Percentiles rank a stretch among this genome's conserved stretches.
Conservation (phyloP, 2,113 vertebrate species). For the Nansenia antarctica region DNA sequence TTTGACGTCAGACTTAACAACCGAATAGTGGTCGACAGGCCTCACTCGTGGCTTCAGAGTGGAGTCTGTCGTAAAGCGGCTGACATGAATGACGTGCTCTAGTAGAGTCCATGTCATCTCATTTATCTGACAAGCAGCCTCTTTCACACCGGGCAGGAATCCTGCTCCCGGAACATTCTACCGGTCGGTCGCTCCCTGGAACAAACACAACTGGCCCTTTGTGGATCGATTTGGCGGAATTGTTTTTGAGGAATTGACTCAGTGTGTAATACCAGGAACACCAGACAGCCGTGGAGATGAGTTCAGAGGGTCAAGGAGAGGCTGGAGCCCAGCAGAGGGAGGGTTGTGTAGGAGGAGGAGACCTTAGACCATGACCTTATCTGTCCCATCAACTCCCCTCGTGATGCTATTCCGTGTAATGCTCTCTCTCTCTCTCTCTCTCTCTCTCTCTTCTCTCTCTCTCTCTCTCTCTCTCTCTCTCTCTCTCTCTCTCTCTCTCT, state of each 20-base stretch:
- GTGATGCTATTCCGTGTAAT: too few relatives aligned
- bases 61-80: neutral
- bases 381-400: too few relatives aligned
- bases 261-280: constrained; percentile 16
- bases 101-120: constrained; percentile 14
- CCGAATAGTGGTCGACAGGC: neutral
- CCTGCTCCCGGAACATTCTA: neutral
- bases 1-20: too few relatives aligned
- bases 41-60: neutral
- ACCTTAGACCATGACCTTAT: too few relatives aligned
- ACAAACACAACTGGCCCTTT: constrained; percentile 27
- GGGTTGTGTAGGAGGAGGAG: too few relatives aligned
- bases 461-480: too few relatives aligned
- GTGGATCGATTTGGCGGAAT: neutral
- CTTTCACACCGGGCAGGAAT: constrained; percentile 4
- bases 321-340: too few relatives aligned
- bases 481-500: too few relatives aligned
- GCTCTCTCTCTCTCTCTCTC: too few relatives aligned
- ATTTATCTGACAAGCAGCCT: constrained; percentile 19
- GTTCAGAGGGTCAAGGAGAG: too few relatives aligned
- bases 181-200: constrained; percentile 19
- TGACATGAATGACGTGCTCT: constrained; percentile 27
- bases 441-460: too few relatives aligned
- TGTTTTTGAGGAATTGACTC: constrained; percentile 25
- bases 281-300: too few relatives aligned